Evolutionary conservation across 2,888 invertebrate species (phyloP).

Genomic region (Stratiomys singularior): DNA sequence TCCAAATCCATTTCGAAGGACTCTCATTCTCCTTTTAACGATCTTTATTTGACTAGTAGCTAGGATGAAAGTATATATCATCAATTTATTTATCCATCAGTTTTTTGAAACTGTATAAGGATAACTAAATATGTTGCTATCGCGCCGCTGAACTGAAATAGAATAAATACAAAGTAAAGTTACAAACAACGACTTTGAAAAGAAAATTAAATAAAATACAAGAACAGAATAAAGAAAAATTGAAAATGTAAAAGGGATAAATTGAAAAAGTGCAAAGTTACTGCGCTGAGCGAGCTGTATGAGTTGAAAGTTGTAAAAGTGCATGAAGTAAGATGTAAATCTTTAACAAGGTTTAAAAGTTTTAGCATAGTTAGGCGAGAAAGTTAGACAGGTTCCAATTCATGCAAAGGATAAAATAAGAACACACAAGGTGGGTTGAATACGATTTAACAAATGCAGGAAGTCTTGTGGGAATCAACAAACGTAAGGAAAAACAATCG

Average conservation of each 20-base stretch:
- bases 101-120: constrained; percentile 68
- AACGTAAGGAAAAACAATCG: no score
- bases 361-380: not conserved
- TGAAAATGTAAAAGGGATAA: not conserved
- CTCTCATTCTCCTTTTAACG: no score
- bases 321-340: constrained; percentile 14
- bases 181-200: not conserved
- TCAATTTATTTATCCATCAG: constrained; percentile 61
- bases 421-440: no score
- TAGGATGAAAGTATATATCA: not conserved
- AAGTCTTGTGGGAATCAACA: no score
- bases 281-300: no score
- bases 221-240: not conserved
- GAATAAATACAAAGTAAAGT: no score
- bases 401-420: no score
- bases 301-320: not conserved
- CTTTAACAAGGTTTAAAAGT: constrained; percentile 28
- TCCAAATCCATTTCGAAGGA: no score
- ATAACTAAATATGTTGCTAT: constrained; percentile 70
- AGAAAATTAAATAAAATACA: not conserved
- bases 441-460: not conserved
- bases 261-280: not conserved
- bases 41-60: no score
- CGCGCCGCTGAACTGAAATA: constrained; percentile 67
- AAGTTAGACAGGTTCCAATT: no score